Percentiles rank a stretch among this genome's conserved stretches.
Evolutionary conservation across 2,888 invertebrate species (phyloP).

Genomic region (Clistopyga incitator): DNA sequence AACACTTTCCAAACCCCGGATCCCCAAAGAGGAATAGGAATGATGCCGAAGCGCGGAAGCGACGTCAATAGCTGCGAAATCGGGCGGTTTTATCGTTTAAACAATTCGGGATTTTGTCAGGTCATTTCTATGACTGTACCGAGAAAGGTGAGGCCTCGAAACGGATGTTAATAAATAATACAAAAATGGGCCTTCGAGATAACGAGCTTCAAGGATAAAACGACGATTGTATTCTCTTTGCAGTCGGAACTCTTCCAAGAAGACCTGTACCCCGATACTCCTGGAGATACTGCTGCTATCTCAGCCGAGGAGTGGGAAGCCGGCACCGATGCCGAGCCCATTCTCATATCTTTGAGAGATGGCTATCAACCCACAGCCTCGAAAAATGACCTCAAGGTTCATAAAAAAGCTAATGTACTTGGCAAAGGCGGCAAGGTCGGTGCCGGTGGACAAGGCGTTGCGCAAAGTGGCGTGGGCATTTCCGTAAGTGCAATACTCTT

Average conservation of each 20-base stretch:
- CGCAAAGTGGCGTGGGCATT: constrained; percentile 70
- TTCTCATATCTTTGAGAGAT: constrained; percentile 96
- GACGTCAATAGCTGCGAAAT: constrained; percentile 98
- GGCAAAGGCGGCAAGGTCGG: constrained; percentile 87
- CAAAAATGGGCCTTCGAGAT: neutral
- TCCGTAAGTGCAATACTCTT: constrained; percentile 73
- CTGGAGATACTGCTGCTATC: constrained; percentile 94
- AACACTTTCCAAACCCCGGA: constrained; percentile 99
- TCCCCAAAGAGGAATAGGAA: constrained; percentile 97
- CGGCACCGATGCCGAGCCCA: constrained; percentile 95
- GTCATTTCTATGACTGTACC: constrained; percentile 99
- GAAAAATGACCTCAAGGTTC: constrained; percentile 89
- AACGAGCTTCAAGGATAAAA: neutral
- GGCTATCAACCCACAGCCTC: constrained; percentile 87
- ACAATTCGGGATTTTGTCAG: constrained; percentile 97
- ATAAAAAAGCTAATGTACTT: constrained; percentile 92
- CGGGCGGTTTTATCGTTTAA: constrained; percentile 96
- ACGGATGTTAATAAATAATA: neutral
- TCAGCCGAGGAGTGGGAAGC: constrained; percentile 97
- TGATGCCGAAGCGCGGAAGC: constrained; percentile 99
- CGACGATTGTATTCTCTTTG: constrained; percentile 22
- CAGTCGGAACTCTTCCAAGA: constrained; percentile 98
- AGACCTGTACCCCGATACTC: constrained; percentile 97
- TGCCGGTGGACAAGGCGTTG: constrained; percentile 71
- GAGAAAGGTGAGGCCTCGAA: constrained; percentile 88